Base-by-base conservation (phyloP, 2,797 vertebrate genomes). In the Gephyroberyx darwinii region DNA sequence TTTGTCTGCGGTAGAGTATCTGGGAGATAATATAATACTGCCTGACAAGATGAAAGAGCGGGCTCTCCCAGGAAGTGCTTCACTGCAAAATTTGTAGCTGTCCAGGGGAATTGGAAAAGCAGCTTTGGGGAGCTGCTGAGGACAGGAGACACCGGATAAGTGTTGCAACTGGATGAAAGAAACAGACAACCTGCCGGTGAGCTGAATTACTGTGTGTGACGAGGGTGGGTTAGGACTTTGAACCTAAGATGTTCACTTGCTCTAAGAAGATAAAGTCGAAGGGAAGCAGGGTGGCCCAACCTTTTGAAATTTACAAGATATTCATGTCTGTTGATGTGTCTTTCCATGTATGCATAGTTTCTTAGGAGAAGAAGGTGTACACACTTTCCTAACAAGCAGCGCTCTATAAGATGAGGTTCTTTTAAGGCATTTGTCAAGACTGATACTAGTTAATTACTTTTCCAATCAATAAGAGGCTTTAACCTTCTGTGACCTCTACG, bases 391-490 rank as follows among this genome's bases (percentile, higher is more conserved):
- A 8, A 3, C 51, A 57, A 72, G 50, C 35, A 20, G 1, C 9
- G 9, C 8, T 75, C n/a, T 16, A 19, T 72, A 31, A 70, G 78
- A 57, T 33, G 10, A 43, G 26, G 37, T 45, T 74, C 45, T 60
- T 58, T 72, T 85, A 80, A 63, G 47, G 62, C 71, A 76, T 69
- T 84, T 67, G 58, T 74, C 54, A 41, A 54, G 39, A 61, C 69
- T 83, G 77, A 69, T 69, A 85, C 59, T 50, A 85, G 75, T 88
- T 86, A 83, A 92, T 92, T 90, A 88, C 48, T 43, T 81, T 79
- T 86, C 41, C 59, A 82, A 88, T 93, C 89, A 81, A 90, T 91
- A 78, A 35, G 43, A 77, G 61, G 59, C 64, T 87, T 85, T 90
- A 81, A 90, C 84, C 89, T 86, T 80, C 64, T 19, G 64, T 88